Base-by-base conservation (phyloP, 2,888 invertebrate genomes). In the Scaptomyza parva region DNA sequence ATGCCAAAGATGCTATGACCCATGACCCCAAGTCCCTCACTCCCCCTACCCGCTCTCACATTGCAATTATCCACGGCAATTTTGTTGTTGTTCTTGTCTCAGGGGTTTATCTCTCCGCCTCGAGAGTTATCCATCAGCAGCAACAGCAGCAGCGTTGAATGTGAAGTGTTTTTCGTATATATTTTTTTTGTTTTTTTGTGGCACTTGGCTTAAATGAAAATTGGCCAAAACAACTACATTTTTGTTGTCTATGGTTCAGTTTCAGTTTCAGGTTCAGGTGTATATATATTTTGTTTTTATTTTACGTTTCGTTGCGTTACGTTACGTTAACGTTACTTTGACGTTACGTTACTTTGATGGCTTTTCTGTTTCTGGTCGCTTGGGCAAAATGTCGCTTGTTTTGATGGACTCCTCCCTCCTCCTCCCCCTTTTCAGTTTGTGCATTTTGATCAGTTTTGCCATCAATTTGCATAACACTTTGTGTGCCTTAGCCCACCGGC, bases 101-200 rank as follows among this genome's bases (percentile, higher is more conserved):
- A 51, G 54, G 51, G 67, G n/a, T n/a, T 47, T 28, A 8, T 28
- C 74, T 14, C 37, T 26, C 8, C 58, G 64, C 44, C 63, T 53
- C 51, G 70, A 64, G 70, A 74, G 81, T 80, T 80, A 80, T 81
- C 81, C 86, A 68, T 81, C 80, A 84, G 60, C 58, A n/a, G n/a
- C n/a, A n/a, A n/a, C n/a, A n/a, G 55, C 9, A 3, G 28, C 1
- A n/a, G n/a, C n/a, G n/a, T 54, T 48, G 28, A 54, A 45, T 24
- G 40, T 45, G 47, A 30, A 52, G 60, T 35, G 24, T 45, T 17
- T 7, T 26, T 26, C n/a, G n/a, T n/a, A n/a, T n/a, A n/a, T n/a
- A n/a, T n/a, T n/a, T n/a, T n/a, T n/a, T n/a, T n/a, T n/a, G n/a
- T n/a, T 26, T 26, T 7, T 2, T 26, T 44, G 50, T 37, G 48